A percentile compares a stretch with the other conserved stretches of the same genome.
These are phyloP conservation scores for Peromyscus attwateri DNA, from an alignment of 2,797 vertebrate species.

Conservation along the genomic window DNA sequence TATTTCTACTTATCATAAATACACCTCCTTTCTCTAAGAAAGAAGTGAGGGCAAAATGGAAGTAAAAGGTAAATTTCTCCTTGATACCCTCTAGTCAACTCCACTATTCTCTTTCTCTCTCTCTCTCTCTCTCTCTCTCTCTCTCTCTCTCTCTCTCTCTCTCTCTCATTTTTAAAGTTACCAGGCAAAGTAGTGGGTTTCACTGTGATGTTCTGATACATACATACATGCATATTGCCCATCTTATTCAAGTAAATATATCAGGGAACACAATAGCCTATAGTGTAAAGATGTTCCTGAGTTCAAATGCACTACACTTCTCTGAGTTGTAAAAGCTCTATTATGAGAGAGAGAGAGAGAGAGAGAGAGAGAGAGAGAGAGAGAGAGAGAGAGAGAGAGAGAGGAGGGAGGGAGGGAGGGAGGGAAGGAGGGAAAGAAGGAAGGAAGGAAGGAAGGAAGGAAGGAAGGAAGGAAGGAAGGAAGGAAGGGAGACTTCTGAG, in stretches of 20 bases:
- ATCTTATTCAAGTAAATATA: not conserved
- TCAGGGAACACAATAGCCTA: not conserved
- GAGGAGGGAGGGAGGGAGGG: too few relatives aligned
- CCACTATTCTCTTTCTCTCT: not conserved
- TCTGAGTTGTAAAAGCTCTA: not conserved
- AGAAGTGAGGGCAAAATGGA: not conserved
- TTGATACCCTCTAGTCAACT: not conserved
- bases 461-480: too few relatives aligned
- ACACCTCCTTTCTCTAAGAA: not conserved
- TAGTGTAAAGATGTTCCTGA: not conserved
- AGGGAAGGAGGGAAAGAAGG: too few relatives aligned
- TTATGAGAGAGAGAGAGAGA: not conserved
- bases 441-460: too few relatives aligned
- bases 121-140: not conserved
- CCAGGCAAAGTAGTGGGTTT: not conserved
- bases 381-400: rapidly evolving
- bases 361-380: rapidly evolving
- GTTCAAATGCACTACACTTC: slow-evolving; percentile 13
- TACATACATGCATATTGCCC: not conserved
- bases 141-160: not conserved
- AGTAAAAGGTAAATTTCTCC: not conserved
- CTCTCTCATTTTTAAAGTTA: not conserved
- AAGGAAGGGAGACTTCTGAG: not conserved
- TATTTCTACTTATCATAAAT: slow-evolving; percentile 15
- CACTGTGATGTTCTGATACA: not conserved